Evolutionary conservation across 1,140 invertebrate genomes (phyloP).

Genomic region (Heliconius hewitsoni): DNA sequence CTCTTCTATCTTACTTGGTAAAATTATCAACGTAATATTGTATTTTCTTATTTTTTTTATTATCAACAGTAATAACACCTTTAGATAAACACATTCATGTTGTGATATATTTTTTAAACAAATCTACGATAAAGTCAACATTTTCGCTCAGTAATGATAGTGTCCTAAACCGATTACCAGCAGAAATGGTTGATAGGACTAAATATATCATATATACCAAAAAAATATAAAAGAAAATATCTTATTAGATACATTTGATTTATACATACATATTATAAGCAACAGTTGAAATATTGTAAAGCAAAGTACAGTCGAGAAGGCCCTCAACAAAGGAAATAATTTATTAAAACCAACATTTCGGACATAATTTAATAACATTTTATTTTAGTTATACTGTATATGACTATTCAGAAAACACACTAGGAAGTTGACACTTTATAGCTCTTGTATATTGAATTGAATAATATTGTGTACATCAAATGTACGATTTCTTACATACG

Average conservation of each 20-base stretch:
- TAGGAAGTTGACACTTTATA: too few species aligned
- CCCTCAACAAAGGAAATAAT: conserved; percentile 42
- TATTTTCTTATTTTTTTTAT: neutral
- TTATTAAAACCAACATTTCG: too few species aligned
- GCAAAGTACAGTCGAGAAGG: conserved; percentile 43
- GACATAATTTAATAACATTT: too few species aligned
- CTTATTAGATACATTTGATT: neutral
- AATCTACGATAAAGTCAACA: neutral
- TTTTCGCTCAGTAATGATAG: conserved; percentile 11
- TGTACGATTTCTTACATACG: neutral
- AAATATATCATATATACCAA: too few species aligned
- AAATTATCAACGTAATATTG: too few species aligned
- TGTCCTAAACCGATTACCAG: conserved; percentile 9
- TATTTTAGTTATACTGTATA: too few species aligned
- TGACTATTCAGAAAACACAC: too few species aligned
- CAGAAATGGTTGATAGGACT: neutral
- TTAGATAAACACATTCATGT: neutral
- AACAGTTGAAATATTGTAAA: neutral
- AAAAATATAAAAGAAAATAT: neutral
- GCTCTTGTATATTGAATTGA: too few species aligned
- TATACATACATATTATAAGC: neutral
- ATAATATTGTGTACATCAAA: too few species aligned
- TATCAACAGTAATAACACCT: neutral
- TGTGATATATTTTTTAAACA: neutral
- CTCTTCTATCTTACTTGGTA: too few species aligned